phyloP scores from a whole-genome alignment of 2,797 vertebrate genomes.

The Pagetopsis macropterus region DNA sequence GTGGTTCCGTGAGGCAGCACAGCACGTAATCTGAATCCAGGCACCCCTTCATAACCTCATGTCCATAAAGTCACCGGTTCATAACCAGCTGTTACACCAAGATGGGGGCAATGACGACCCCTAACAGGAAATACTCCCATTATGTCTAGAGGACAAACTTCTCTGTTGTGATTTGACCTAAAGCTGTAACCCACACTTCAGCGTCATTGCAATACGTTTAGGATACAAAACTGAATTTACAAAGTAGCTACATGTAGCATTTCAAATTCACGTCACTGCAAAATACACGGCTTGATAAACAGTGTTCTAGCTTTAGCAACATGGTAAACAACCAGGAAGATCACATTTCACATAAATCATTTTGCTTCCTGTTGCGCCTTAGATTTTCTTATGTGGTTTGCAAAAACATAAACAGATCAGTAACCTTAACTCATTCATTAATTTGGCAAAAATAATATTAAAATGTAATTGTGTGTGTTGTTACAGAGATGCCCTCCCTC shows the following conservation, averaged over 20 bases:
- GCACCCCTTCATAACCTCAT: conserved; percentile 35
- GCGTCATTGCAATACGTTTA: too few species aligned
- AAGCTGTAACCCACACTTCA: conserved; percentile 6
- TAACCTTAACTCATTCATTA: background rate
- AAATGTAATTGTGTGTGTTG: conserved; percentile 1
- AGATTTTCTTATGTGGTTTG: background rate
- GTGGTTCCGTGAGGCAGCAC: conserved; percentile 37
- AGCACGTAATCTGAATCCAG: conserved; percentile 60
- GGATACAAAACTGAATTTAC: background rate
- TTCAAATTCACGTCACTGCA: background rate
- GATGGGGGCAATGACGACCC: background rate
- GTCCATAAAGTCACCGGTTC: conserved; percentile 38
- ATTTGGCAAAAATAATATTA: background rate
- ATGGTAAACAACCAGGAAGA: background rate
- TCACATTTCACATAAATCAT: background rate
- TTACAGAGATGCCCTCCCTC: conserved; percentile 85
- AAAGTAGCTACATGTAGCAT: background rate
- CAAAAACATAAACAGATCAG: background rate
- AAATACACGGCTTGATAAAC: background rate
- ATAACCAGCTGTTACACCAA: conserved; percentile 36
- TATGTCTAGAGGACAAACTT: conserved; percentile 8
- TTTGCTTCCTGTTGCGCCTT: conserved; percentile 6
- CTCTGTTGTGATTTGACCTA: background rate
- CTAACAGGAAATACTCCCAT: conserved; percentile 13
- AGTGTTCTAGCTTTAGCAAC: background rate